Evolutionary conservation across 2,797 vertebrate species (phyloP).

Genomic region (Chloroceryle inda): DNA sequence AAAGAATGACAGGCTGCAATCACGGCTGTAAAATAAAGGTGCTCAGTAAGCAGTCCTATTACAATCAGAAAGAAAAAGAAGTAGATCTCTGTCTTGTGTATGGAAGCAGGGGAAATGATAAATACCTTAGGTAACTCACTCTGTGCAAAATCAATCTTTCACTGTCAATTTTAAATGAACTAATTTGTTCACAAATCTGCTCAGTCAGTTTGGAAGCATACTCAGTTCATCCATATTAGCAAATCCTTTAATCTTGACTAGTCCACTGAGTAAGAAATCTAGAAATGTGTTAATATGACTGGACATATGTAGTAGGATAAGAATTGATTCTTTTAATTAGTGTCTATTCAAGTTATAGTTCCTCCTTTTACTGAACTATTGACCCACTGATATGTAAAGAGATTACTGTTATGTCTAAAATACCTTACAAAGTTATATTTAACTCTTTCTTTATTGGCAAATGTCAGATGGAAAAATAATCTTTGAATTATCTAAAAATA

Average conservation of each 20-base stretch:
- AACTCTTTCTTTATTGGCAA: conserved; percentile 75
- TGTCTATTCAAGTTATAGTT: conserved; percentile 87
- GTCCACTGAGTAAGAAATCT: conserved; percentile 92
- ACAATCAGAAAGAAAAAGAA: conserved; percentile 85
- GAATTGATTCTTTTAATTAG: conserved; percentile 99
- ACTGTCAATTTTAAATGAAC: conserved; percentile 94
- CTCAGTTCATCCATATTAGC: conserved; percentile 94
- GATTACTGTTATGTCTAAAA: conserved; percentile 77
- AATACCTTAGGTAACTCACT: conserved; percentile 86
- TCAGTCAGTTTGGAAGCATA: conserved; percentile 93
- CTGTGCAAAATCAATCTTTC: conserved; percentile 91
- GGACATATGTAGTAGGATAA: conserved; percentile 94
- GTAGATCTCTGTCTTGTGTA: conserved; percentile 81
- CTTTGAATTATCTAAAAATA: conserved; percentile 35
- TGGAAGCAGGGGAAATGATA: conserved; percentile 84
- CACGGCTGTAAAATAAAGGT: conserved; percentile 84
- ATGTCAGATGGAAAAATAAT: conserved; percentile 35
- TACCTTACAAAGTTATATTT: conserved; percentile 74
- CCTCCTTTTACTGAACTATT: conserved; percentile 84
- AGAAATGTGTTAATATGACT: conserved; percentile 94
- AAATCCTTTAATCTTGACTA: conserved; percentile 99
- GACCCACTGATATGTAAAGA: conserved; percentile 81
- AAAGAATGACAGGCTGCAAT: conserved; percentile 87
- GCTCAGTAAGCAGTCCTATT: conserved; percentile 86
- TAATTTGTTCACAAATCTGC: conserved; percentile 96